Percentiles rank a stretch among this genome's conserved stretches.
Evolutionary conservation across 1,140 invertebrate genomes (phyloP).

Genomic region (Pantala flavescens): DNA sequence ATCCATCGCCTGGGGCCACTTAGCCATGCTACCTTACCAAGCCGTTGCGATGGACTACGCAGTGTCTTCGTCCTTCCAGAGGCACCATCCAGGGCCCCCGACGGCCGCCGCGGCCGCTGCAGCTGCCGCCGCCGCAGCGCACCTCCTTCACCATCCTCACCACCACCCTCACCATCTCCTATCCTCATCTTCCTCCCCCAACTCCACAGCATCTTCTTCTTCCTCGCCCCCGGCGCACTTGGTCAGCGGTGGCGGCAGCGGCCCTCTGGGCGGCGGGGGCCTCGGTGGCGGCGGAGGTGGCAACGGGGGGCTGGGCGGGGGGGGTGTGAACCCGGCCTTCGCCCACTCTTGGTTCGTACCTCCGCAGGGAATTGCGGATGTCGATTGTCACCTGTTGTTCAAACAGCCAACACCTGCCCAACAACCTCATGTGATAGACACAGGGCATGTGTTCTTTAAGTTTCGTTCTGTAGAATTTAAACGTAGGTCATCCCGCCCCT

Average conservation of each 20-base stretch:
- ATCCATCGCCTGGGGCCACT: neutral
- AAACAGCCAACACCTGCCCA: conserved; percentile 2
- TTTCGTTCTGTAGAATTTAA: neutral
- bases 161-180: neutral
- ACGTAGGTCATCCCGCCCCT: too few species aligned
- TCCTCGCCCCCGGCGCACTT: conserved; percentile 26
- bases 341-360: conserved; percentile 88
- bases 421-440: neutral
- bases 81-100: conserved; percentile 28
- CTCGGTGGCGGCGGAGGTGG: conserved; percentile 43
- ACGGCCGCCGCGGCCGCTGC: conserved; percentile 22
- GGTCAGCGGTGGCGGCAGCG: conserved; percentile 48
- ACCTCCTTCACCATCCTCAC: neutral
- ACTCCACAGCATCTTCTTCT: neutral
- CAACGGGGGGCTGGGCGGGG: conserved; percentile 28
- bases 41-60: conserved; percentile 81
- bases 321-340: conserved; percentile 50
- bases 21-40: conserved; percentile 74
- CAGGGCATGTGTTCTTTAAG: neutral
- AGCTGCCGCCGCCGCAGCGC: conserved; percentile 14
- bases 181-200: neutral
- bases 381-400: conserved; percentile 5
- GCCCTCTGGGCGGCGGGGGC: conserved; percentile 38
- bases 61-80: conserved; percentile 55
- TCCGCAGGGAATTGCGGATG: conserved; percentile 33